phyloP scores from a whole-genome alignment of 2,113 vertebrate genomes.

The Rhagologus leucostigma region DNA sequence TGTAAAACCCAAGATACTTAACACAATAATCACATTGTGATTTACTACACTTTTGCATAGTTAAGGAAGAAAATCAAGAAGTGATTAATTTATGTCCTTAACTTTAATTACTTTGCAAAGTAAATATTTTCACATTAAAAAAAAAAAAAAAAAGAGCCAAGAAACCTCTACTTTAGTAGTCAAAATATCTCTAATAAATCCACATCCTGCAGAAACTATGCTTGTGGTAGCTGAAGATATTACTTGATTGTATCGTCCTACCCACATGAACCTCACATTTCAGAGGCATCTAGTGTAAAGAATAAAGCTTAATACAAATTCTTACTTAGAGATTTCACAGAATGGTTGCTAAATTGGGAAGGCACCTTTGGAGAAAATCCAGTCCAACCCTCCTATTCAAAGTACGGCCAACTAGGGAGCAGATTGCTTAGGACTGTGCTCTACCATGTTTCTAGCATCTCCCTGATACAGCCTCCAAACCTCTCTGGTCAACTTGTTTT shows the following conservation, averaged over 20 bases:
- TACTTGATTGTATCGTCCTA: not conserved
- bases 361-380: not conserved
- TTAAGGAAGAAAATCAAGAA: constrained; percentile 2
- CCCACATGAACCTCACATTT: not conserved
- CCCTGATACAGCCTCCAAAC: not conserved
- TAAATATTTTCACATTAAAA: not conserved
- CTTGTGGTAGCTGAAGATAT: not conserved
- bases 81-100: not conserved
- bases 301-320: not conserved
- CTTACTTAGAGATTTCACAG: not conserved
- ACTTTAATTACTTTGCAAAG: not conserved
- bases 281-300: not conserved
- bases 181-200: not conserved
- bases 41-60: not conserved
- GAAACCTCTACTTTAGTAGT: not conserved
- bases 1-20: constrained; percentile 26
- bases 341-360: not conserved
- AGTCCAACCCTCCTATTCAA: not conserved
- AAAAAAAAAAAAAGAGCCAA: not conserved
- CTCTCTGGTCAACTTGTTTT: not conserved
- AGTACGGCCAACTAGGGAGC: not conserved
- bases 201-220: not conserved
- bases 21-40: constrained; percentile 37
- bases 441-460: not conserved
- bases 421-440: not conserved